These are phyloP conservation scores for Euglossa dilemma DNA, from an alignment of 1,140 invertebrate species.

Conservation along the genomic window DNA sequence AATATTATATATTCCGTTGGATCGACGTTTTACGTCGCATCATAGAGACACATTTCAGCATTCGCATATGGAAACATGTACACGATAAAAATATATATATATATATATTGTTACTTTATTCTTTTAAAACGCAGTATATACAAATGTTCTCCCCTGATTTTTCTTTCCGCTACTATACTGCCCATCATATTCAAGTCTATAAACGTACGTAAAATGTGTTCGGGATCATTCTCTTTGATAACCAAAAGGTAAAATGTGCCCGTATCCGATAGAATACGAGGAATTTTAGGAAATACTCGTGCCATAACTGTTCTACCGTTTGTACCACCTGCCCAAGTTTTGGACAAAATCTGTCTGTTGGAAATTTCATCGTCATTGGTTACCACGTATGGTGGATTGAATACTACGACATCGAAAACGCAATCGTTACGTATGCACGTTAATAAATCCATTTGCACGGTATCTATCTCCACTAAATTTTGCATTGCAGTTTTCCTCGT, in stretches of 20 bases:
- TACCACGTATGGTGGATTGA: slow-evolving; percentile 99
- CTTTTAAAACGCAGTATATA: slow-evolving; percentile 84
- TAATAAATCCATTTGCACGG: slow-evolving; percentile 87
- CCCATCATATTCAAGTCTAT: slow-evolving; percentile 84
- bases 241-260: slow-evolving; percentile 94
- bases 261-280: slow-evolving; percentile 85
- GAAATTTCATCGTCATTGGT: slow-evolving; percentile 90
- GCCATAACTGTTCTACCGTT: slow-evolving; percentile 92
- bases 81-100: background rate
- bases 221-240: slow-evolving; percentile 92
- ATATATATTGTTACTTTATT: slow-evolving; percentile 6
- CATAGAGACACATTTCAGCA: background rate
- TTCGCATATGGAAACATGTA: background rate
- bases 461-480: slow-evolving; percentile 88
- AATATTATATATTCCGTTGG: background rate
- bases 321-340: slow-evolving; percentile 93
- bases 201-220: slow-evolving; percentile 88
- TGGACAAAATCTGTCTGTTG: slow-evolving; percentile 82
- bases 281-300: slow-evolving; percentile 87
- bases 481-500: slow-evolving; percentile 86
- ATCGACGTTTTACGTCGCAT: no score
- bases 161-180: slow-evolving; percentile 86
- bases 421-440: slow-evolving; percentile 79
- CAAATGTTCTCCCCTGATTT: slow-evolving; percentile 88
- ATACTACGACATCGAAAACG: slow-evolving; percentile 93